phyloP scores from a whole-genome alignment of 2,113 vertebrate genomes.

The Muntiacus muntjak region DNA sequence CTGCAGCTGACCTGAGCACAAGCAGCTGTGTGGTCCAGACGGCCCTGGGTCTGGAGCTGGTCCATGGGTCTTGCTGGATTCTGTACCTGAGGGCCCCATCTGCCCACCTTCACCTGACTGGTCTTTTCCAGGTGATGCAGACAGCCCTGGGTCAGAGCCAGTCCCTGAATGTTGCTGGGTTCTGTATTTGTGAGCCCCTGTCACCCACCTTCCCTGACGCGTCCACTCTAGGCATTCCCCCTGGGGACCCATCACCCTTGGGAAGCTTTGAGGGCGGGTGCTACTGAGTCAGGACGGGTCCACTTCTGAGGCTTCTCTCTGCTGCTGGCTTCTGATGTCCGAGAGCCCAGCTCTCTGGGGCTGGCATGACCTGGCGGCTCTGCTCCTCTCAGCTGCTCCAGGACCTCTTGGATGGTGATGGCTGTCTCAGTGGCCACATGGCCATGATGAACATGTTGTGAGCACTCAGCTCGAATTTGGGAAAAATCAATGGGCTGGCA shows the following conservation, averaged over 20 bases:
- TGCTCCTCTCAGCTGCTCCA: background rate
- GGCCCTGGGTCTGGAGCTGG: background rate
- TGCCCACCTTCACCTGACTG: background rate
- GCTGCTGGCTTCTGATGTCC: background rate
- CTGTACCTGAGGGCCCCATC: background rate
- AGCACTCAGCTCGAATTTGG: background rate
- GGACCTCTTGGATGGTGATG: background rate
- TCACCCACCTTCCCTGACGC: rapidly evolving
- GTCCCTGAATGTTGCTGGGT: background rate
- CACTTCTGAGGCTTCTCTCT: background rate
- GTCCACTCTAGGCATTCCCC: no score
- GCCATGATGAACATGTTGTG: rapidly evolving
- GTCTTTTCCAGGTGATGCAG: background rate
- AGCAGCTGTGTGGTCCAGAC: no score
- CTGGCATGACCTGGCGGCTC: rapidly evolving
- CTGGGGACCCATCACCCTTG: rapidly evolving
- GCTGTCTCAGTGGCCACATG: background rate
- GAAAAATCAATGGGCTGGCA: rapidly evolving
- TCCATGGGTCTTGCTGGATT: background rate
- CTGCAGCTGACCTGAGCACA: background rate
- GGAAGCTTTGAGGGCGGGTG: background rate
- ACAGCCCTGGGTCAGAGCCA: no score
- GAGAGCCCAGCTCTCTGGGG: background rate
- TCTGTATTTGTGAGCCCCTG: rapidly evolving
- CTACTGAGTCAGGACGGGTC: background rate